phyloP scores from a whole-genome alignment of 2,797 vertebrate species.

The Sebastes glaucus region DNA sequence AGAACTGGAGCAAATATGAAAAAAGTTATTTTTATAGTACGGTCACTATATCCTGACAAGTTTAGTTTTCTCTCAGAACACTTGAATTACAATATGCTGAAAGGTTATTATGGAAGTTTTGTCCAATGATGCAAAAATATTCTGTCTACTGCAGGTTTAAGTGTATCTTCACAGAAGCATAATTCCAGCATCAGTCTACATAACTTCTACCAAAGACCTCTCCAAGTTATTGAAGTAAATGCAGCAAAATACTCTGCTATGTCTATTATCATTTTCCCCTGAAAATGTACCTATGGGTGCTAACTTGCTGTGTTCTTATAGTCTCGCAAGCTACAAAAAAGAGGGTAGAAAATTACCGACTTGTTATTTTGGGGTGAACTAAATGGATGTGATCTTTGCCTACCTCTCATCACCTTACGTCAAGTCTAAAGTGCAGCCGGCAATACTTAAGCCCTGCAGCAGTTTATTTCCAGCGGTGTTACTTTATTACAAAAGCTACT shows the following conservation, averaged over 20 bases:
- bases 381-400: constrained; percentile 2
- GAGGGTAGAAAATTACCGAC: not conserved
- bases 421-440: constrained; percentile 15
- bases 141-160: not conserved
- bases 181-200: not conserved
- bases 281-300: not conserved
- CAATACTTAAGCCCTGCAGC: constrained; percentile 12
- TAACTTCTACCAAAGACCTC: not conserved
- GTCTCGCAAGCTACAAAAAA: not conserved
- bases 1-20: no score
- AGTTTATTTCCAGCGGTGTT: constrained; percentile 41
- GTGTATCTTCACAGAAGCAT: not conserved
- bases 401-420: constrained; percentile 26
- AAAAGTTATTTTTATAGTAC: no score
- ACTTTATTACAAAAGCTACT: constrained; percentile 46
- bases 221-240: not conserved
- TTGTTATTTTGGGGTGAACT: constrained; percentile 26
- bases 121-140: no score
- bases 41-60: no score
- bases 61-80: no score
- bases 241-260: not conserved
- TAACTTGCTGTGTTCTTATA: not conserved
- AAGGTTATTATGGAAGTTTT: no score
- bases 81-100: no score
- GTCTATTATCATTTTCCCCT: not conserved